Percentiles rank a stretch among this genome's conserved stretches.
These are phyloP conservation scores for Wasmannia auropunctata DNA, from an alignment of 1,140 invertebrate genomes.

Conservation along the genomic window DNA sequence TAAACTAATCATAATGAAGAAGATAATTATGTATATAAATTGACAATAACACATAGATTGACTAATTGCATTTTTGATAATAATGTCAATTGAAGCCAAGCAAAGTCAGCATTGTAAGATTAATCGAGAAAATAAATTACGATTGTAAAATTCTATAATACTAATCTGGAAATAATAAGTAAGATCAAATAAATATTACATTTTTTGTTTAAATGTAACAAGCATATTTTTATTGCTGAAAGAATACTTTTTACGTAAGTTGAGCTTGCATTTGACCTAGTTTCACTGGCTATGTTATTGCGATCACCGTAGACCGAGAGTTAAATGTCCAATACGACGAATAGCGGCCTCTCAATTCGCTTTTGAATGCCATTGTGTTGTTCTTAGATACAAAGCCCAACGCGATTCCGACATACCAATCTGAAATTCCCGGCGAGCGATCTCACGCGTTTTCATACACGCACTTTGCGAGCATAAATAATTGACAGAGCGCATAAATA, in stretches of 20 bases:
- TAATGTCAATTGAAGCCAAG: not conserved
- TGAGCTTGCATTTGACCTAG: no score
- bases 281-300: not conserved
- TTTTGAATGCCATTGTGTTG: not conserved
- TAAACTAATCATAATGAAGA: not conserved
- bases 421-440: not conserved
- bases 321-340: not conserved
- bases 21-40: not conserved
- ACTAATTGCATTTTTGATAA: not conserved
- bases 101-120: not conserved
- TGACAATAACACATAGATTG: no score
- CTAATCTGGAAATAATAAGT: not conserved
- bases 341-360: not conserved
- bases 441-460: conserved; percentile 30
- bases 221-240: not conserved
- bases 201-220: not conserved
- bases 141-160: not conserved
- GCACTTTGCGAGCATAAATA: conserved; percentile 48
- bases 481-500: conserved; percentile 46
- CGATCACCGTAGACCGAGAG: not conserved
- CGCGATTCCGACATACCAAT: not conserved
- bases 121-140: not conserved
- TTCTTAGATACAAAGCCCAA: not conserved
- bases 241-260: not conserved
- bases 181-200: not conserved